A percentile compares a stretch with the other conserved stretches of the same genome.
phyloP scores from a whole-genome alignment of 2,888 invertebrate genomes.

The Cyclophora punctaria region DNA sequence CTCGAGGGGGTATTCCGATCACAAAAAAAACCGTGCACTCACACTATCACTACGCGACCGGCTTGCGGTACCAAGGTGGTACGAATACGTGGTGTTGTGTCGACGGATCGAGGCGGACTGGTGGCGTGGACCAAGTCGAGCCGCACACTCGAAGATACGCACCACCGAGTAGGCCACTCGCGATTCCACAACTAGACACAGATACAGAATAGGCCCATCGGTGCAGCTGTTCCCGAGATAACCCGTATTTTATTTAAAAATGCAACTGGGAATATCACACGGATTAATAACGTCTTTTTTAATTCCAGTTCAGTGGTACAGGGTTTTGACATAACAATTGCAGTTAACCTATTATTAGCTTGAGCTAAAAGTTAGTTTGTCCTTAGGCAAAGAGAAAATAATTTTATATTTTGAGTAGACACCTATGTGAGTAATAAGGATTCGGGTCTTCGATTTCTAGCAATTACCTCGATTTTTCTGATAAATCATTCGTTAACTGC shows the following conservation, averaged over 20 bases:
- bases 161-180: slow-evolving; percentile 24
- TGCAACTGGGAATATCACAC: background rate
- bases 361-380: too few species aligned
- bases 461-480: too few species aligned
- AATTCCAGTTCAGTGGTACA: too few species aligned
- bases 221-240: slow-evolving; percentile 1
- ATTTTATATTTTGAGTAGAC: too few species aligned
- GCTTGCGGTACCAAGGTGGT: slow-evolving; percentile 44
- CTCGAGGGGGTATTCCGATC: slow-evolving; percentile 38
- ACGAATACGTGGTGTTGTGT: slow-evolving; percentile 33
- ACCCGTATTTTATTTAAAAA: background rate
- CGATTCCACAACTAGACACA: slow-evolving; percentile 19
- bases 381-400: too few species aligned
- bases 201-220: slow-evolving; percentile 9
- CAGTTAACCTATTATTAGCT: too few species aligned
- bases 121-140: slow-evolving; percentile 20
- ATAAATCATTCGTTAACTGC: too few species aligned
- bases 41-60: slow-evolving; percentile 68
- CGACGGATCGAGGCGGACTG: slow-evolving; percentile 60
- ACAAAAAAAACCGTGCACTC: slow-evolving; percentile 56
- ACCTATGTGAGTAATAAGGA: too few species aligned
- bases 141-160: slow-evolving; percentile 28
- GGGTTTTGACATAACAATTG: too few species aligned
- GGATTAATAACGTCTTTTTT: background rate
- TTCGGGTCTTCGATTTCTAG: too few species aligned